A percentile compares a stretch with the other conserved stretches of the same genome.
These are phyloP conservation scores for Cossypha niveicapilla DNA, from an alignment of 2,797 vertebrate species.

Conservation along the genomic window DNA sequence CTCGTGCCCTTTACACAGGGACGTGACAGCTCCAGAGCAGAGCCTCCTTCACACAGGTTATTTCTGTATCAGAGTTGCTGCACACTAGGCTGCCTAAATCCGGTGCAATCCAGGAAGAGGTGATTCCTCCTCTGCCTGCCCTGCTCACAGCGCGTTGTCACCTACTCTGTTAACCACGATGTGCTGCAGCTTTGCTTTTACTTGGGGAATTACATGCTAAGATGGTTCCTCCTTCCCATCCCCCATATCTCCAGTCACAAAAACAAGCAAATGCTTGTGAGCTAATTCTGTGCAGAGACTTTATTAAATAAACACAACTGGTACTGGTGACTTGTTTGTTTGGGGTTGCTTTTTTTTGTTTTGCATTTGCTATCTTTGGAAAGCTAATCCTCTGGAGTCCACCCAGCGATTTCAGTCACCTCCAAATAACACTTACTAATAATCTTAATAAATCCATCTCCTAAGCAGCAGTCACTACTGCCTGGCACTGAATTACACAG, in stretches of 20 bases:
- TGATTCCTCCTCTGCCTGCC: not conserved
- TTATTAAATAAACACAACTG: constrained; percentile 54
- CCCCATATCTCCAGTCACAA: constrained; percentile 3
- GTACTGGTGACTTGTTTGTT: constrained; percentile 19
- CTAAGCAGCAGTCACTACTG: constrained; percentile 37
- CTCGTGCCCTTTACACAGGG: not conserved
- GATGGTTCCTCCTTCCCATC: constrained; percentile 22
- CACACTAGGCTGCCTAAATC: not conserved
- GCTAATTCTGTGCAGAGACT: constrained; percentile 46
- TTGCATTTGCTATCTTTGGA: constrained; percentile 57
- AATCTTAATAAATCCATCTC: constrained; percentile 62
- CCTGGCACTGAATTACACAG: constrained; percentile 1
- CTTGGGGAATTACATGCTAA: constrained; percentile 25
- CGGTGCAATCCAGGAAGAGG: not conserved
- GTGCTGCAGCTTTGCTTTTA: constrained; percentile 21
- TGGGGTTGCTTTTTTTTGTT: not conserved
- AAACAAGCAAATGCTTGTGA: constrained; percentile 38
- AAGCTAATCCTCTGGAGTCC: constrained; percentile 56
- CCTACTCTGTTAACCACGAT: not conserved
- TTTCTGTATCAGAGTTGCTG: not conserved
- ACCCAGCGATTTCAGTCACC: constrained; percentile 57
- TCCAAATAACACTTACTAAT: constrained; percentile 59
- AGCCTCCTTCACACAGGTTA: not conserved
- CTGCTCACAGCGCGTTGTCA: not conserved
- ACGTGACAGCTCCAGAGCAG: not conserved